Evolutionary conservation across 1,140 invertebrate genomes (phyloP), one percentile per base, ranked within the genome.

Genomic region (Colletes latitarsis): DNA sequence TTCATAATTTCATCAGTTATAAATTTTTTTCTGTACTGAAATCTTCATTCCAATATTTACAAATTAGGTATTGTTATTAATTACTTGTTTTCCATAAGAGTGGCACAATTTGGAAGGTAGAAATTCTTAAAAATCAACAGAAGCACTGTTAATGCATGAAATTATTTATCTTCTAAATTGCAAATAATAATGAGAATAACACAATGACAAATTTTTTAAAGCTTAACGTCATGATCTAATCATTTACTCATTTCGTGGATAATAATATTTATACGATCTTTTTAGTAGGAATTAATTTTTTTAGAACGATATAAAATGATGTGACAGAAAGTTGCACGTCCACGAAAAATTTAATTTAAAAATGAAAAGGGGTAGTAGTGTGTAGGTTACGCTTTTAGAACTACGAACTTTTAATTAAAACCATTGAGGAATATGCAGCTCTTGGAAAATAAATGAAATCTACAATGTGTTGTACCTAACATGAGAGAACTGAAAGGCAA

Each of bases 361-460:
- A 55, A 55, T 55, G 15, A 57, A 70, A 70, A 41, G 30, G 15
- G 21, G 68, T 70, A n/a, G 68, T 19, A 39, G 8, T 12, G 17
- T 30, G 1, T 57, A 70, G 52, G 15, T 14, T 9, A 17, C 10
- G 12, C 12, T 70, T 55, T 70, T 9, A 6, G 52, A 57, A 8
- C 10, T 19, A 55, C 17, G 4, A 55, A 70, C 52, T 55, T 41
- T 70, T 70, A 57, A 70, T 70, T 70, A 70, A 70, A 57, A 14
- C 9, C 10, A 55, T 70, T 55, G n/a, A 4, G 17, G 10, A 52
- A 30, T 19, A 41, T 12, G 46, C 15, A 41, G 8, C 12, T 55
- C 49, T 19, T 69, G 9, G 21, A 69, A 69, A 46, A 69, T 14
- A 9, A 69, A 69, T 53, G 21, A 69, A 53, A 57, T n/a, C 55